Evolutionary conservation across 1,140 invertebrate genomes (phyloP).

Genomic region (Drosophila grimshawi): DNA sequence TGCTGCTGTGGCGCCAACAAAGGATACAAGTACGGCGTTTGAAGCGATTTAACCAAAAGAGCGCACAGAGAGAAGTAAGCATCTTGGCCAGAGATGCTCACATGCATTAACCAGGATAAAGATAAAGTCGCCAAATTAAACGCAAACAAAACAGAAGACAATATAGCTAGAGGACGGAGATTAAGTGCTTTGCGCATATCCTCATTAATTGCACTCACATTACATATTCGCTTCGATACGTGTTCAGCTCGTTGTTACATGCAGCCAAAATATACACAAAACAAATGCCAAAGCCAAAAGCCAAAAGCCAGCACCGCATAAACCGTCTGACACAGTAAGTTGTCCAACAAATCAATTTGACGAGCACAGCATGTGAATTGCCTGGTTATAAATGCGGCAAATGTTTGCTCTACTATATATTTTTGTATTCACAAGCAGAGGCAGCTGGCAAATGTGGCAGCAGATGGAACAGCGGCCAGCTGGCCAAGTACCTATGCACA

Average conservation of each 20-base stretch:
- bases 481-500: slow-evolving; percentile 13
- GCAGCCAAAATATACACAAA: slow-evolving; percentile 3
- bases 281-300: background rate
- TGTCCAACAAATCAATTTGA: slow-evolving; percentile 54
- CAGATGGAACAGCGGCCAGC: slow-evolving; percentile 20
- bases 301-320: no score
- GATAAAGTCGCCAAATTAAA: slow-evolving; percentile 35
- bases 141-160: slow-evolving; percentile 5
- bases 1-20: slow-evolving; percentile 3
- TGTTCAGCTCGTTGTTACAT: slow-evolving; percentile 13
- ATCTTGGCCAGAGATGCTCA: background rate
- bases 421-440: background rate
- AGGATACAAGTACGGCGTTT: slow-evolving; percentile 42
- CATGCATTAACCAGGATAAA: slow-evolving; percentile 23
- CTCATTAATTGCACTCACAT: slow-evolving; percentile 50
- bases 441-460: background rate
- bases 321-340: slow-evolving; percentile 4
- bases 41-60: slow-evolving; percentile 57
- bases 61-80: slow-evolving; percentile 26
- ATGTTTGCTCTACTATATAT: slow-evolving; percentile 21
- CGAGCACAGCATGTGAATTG: slow-evolving; percentile 28
- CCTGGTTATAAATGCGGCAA: slow-evolving; percentile 52
- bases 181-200: slow-evolving; percentile 32
- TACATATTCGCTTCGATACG: slow-evolving; percentile 24
- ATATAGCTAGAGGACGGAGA: background rate